These are phyloP conservation scores for Petrocephalus microphthalmus DNA, from an alignment of 2,113 vertebrate genomes.

Conservation along the genomic window DNA sequence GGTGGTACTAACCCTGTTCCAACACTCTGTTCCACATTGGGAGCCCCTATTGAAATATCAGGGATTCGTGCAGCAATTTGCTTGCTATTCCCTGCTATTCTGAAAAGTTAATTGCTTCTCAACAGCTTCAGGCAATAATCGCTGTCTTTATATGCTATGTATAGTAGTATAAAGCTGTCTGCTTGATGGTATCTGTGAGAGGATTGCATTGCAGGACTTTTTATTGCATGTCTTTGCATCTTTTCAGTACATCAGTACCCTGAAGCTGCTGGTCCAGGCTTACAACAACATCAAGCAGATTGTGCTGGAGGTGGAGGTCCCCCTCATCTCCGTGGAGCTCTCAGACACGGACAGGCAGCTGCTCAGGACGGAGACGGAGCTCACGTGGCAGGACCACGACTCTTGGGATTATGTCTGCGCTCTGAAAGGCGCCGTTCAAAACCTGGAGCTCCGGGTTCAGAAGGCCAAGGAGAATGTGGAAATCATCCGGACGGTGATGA, in stretches of 20 bases:
- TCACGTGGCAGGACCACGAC: constrained; percentile 58
- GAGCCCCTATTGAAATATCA: not conserved
- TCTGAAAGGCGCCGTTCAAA: constrained; percentile 45
- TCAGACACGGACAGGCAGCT: constrained; percentile 54
- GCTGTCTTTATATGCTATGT: not conserved
- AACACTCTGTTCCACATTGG: not conserved
- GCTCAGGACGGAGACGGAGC: constrained; percentile 42
- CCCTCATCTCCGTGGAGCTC: constrained; percentile 60
- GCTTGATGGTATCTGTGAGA: not conserved
- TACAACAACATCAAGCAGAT: constrained; percentile 68
- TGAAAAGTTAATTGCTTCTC: not conserved
- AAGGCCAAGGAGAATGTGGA: constrained; percentile 58
- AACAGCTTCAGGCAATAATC: not conserved
- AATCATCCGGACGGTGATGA: constrained; percentile 58
- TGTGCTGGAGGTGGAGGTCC: constrained; percentile 63
- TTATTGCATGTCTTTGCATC: not conserved
- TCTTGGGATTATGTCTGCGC: constrained; percentile 60
- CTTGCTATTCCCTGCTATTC: not conserved
- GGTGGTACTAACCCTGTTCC: not conserved
- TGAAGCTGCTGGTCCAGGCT: constrained; percentile 63
- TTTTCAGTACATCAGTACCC: constrained; percentile 56
- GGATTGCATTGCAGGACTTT: not conserved
- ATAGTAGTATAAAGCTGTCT: not conserved
- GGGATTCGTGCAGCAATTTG: not conserved
- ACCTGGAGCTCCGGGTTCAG: constrained; percentile 56